Conservation (phyloP, 2,113 vertebrate species). For the Grantiella picta region DNA sequence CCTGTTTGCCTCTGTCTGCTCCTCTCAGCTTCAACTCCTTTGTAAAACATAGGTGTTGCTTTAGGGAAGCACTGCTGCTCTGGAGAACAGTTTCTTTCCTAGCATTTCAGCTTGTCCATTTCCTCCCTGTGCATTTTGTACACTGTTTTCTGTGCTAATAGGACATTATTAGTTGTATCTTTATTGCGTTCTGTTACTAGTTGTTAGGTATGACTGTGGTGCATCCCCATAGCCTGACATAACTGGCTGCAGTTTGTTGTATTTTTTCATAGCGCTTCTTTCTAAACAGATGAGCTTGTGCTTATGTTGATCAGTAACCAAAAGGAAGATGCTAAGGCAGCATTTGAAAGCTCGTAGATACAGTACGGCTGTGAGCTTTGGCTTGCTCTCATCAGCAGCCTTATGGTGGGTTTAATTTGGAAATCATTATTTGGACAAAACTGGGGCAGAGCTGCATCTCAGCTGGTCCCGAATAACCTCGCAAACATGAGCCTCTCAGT, state of each 20-base stretch:
- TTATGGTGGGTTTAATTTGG: conserved; percentile 19
- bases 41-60: background rate
- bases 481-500: background rate
- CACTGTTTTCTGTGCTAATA: background rate
- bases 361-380: background rate
- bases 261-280: background rate
- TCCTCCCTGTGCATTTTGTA: background rate
- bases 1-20: background rate
- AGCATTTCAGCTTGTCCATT: background rate
- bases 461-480: background rate
- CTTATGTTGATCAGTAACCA: background rate
- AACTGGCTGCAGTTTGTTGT: background rate
- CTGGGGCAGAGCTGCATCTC: conserved; percentile 17
- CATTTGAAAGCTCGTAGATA: background rate
- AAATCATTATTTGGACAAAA: conserved; percentile 6
- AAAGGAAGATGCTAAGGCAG: background rate
- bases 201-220: background rate
- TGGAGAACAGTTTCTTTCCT: background rate
- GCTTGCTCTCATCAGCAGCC: background rate
- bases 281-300: background rate
- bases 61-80: background rate
- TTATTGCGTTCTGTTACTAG: background rate
- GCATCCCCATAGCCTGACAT: background rate
- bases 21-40: background rate
- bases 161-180: background rate